These are phyloP conservation scores for Ia io DNA, from an alignment of 2,113 vertebrate species.

Conservation along the genomic window DNA sequence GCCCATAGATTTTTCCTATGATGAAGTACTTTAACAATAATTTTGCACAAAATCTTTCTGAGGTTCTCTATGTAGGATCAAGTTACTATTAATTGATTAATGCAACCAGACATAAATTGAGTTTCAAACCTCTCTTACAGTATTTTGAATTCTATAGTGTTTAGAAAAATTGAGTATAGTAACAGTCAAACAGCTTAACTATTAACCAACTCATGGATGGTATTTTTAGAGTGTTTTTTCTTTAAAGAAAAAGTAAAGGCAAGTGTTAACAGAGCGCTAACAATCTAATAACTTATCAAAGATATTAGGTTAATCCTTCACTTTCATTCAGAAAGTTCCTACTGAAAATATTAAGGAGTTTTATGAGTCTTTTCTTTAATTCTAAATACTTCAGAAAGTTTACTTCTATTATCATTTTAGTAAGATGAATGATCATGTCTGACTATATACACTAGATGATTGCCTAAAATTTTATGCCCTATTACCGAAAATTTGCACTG, in stretches of 20 bases:
- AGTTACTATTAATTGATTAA: conserved; percentile 32
- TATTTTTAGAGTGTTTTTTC: conserved; percentile 22
- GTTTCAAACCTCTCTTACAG: background rate
- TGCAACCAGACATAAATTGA: background rate
- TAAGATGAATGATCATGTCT: background rate
- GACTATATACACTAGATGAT: background rate
- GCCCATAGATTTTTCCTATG: background rate
- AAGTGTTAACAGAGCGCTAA: background rate
- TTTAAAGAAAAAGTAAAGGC: background rate
- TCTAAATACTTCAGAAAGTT: background rate
- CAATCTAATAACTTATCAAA: background rate
- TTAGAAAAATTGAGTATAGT: conserved; percentile 30
- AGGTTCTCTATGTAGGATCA: background rate
- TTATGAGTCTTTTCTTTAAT: background rate
- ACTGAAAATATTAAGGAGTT: background rate
- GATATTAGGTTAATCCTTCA: background rate
- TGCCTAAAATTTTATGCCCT: background rate
- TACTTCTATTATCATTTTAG: background rate
- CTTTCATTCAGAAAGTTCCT: conserved; percentile 3
- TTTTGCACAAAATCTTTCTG: background rate
- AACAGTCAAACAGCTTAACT: background rate
- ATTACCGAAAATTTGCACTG: background rate
- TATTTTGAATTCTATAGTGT: background rate
- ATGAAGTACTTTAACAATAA: background rate
- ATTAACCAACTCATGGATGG: background rate